Evolutionary conservation across 2,888 invertebrate species (phyloP).

Genomic region (Crossocerus cetratus): DNA sequence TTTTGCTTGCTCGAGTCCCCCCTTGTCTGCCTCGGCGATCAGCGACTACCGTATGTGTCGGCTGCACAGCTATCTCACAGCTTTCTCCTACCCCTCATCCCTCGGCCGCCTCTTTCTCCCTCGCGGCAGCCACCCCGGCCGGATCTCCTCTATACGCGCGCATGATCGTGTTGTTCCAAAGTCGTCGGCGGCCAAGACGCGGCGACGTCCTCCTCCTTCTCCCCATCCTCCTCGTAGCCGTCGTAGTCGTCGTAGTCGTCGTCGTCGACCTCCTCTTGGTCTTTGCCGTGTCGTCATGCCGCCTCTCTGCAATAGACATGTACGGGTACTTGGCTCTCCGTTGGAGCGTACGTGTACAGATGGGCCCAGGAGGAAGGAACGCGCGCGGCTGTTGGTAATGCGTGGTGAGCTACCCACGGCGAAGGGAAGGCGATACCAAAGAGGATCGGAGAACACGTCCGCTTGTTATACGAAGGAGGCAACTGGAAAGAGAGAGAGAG

Average conservation of each 20-base stretch:
- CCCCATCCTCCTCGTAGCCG: constrained; percentile 30
- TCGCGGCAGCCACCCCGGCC: constrained; percentile 8
- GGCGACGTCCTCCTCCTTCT: constrained; percentile 41
- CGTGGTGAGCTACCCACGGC: constrained; percentile 42
- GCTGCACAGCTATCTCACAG: constrained; percentile 65
- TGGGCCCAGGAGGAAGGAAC: neutral
- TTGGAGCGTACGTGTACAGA: neutral
- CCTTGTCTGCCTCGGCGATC: constrained; percentile 75
- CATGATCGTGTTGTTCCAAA: constrained; percentile 59
- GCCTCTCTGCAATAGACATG: constrained; percentile 44
- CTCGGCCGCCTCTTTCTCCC: constrained; percentile 36
- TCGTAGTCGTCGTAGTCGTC: constrained; percentile 28
- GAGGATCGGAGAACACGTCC: constrained; percentile 8
- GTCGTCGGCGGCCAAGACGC: constrained; percentile 44
- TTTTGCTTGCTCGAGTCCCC: constrained; percentile 73
- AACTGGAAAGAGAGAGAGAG: constrained; percentile 13
- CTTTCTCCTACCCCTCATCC: constrained; percentile 41
- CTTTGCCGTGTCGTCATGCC: constrained; percentile 41
- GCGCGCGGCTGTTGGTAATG: constrained; percentile 46
- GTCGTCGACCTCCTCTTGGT: constrained; percentile 36
- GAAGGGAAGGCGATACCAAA: constrained; percentile 29
- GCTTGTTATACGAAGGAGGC: neutral
- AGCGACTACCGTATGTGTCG: constrained; percentile 76
- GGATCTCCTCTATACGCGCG: constrained; percentile 44
- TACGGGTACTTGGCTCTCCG: constrained; percentile 4